Percentiles rank a stretch among this genome's conserved stretches.
Evolutionary conservation across 30 jellyfish, hydroid and myxozoan genomes (phyloP).

Genomic region (Morbakka virulenta): DNA sequence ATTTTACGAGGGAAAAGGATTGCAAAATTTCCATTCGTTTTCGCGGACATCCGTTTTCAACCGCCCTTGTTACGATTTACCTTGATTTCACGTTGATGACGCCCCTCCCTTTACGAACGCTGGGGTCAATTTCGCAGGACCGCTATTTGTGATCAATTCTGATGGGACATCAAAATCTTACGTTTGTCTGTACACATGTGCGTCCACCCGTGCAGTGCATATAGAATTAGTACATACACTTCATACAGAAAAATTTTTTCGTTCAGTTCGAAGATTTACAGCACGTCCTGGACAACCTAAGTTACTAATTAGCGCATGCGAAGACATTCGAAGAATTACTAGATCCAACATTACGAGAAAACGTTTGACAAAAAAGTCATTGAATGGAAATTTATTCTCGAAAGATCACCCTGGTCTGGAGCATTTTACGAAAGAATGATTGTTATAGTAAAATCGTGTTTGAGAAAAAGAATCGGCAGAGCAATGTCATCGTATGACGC

Average conservation of each 20-base stretch:
- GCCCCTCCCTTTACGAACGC: neutral
- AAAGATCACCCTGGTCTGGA: conserved; percentile 4
- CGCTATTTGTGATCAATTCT: conserved; percentile 4
- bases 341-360: neutral
- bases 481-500: conserved; percentile 26
- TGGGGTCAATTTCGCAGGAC: conserved; percentile 14
- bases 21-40: neutral
- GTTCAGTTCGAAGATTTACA: conserved; percentile 13
- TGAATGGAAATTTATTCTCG: conserved; percentile 11
- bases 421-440: conserved; percentile 9
- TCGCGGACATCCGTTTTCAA: conserved; percentile 9
- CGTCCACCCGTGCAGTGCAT: conserved; percentile 32
- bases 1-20: no score
- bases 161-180: conserved; percentile 7
- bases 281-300: conserved; percentile 23
- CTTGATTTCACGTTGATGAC: conserved; percentile 5
- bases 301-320: neutral
- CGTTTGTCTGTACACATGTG: conserved; percentile 22
- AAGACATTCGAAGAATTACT: conserved; percentile 8
- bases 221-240: conserved; percentile 4
- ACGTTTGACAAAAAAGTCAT: neutral
- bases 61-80: conserved; percentile 25
- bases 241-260: conserved; percentile 3
- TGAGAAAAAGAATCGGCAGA: conserved; percentile 32
- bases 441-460: conserved; percentile 10